Conservation (phyloP, 2,113 vertebrate genomes). For the Phalacrocorax brasilianus region DNA sequence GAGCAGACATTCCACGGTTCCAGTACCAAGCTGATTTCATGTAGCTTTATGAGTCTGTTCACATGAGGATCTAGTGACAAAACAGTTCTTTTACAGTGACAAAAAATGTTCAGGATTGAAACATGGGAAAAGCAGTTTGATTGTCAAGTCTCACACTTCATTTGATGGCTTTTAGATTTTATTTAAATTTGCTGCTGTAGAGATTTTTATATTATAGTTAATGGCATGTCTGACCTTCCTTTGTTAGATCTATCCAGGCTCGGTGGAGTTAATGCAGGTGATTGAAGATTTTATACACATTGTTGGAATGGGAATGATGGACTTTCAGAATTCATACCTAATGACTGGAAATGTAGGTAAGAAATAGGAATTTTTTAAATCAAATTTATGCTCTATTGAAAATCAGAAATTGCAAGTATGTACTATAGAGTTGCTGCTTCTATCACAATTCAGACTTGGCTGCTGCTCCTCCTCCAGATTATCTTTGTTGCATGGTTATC, state of each 20-base stretch:
- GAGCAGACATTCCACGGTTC: neutral
- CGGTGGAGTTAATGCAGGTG: conserved; percentile 98
- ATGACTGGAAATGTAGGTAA: conserved; percentile 99
- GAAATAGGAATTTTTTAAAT: conserved; percentile 72
- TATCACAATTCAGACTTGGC: neutral
- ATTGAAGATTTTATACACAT: conserved; percentile 99
- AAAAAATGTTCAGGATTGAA: neutral
- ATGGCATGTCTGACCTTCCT: conserved; percentile 22
- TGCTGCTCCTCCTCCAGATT: neutral
- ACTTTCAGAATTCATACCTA: conserved; percentile 99
- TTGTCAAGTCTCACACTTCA: neutral
- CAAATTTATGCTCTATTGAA: conserved; percentile 52
- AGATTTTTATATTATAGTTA: neutral
- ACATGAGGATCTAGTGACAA: neutral
- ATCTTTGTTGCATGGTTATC: neutral
- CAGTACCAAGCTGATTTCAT: neutral
- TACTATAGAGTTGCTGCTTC: neutral
- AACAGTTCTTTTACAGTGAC: neutral
- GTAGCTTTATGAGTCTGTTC: neutral
- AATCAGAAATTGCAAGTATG: conserved; percentile 68
- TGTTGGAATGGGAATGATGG: conserved; percentile 99
- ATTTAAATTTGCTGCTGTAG: neutral
- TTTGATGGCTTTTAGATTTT: neutral
- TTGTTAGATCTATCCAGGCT: conserved; percentile 93
- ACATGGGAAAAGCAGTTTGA: neutral